Percentiles rank a stretch among this genome's conserved stretches.
Evolutionary conservation across 2,113 vertebrate species (phyloP).

Genomic region (Psophia crepitans): DNA sequence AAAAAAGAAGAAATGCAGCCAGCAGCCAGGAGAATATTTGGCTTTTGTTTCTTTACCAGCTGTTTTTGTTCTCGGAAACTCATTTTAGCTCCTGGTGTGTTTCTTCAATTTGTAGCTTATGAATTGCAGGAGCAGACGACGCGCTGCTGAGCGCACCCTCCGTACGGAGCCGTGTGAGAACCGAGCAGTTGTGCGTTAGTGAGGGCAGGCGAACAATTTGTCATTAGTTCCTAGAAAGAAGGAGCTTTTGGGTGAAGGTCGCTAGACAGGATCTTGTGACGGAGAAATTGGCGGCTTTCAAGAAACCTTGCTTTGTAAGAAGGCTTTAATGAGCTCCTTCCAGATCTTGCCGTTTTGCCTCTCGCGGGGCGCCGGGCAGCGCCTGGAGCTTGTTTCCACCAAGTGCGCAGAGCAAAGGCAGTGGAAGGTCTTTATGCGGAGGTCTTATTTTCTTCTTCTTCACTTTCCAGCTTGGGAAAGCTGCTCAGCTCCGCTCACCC

Average conservation of each 20-base stretch:
- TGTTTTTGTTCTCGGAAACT: slow-evolving; percentile 60
- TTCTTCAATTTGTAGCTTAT: slow-evolving; percentile 32
- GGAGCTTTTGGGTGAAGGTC: background rate
- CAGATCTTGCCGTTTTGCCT: too few species aligned
- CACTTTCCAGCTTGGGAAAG: background rate
- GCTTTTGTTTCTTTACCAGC: slow-evolving; percentile 58
- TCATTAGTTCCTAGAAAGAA: slow-evolving; percentile 24
- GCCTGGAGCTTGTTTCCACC: background rate
- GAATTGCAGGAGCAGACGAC: slow-evolving; percentile 18
- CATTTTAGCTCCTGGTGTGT: slow-evolving; percentile 21
- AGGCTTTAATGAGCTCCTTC: background rate
- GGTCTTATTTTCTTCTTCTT: background rate
- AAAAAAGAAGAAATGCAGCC: background rate
- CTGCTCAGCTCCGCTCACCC: rapidly evolving
- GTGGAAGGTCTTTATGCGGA: rapidly evolving
- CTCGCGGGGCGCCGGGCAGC: rapidly evolving
- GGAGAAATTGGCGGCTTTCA: background rate
- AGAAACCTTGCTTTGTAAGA: background rate
- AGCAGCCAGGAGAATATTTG: slow-evolving; percentile 47
- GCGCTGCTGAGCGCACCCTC: background rate
- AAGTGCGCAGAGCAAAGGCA: background rate
- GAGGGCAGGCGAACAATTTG: background rate
- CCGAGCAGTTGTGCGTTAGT: rapidly evolving
- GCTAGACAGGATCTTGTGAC: background rate
- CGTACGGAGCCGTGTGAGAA: background rate